Evolutionary conservation across 1,140 invertebrate species (phyloP).

Genomic region (Pseudomyrmex flavicornis): DNA sequence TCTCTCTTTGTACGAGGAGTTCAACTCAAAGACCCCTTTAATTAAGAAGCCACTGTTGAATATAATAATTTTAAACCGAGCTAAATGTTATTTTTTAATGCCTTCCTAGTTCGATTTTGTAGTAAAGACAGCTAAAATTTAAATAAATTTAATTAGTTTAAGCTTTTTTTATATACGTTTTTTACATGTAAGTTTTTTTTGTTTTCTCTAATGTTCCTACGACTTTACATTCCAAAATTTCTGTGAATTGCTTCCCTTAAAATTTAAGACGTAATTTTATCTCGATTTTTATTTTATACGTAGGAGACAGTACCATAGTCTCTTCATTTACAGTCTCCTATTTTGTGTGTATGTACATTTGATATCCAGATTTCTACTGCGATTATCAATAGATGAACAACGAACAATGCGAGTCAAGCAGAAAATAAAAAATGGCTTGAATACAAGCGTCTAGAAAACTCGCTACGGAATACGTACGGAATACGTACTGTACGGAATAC

Average conservation of each 20-base stretch:
- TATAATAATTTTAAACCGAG: too few species aligned
- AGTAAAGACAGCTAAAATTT: constrained; percentile 18
- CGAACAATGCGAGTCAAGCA: constrained; percentile 18
- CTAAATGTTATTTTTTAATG: too few species aligned
- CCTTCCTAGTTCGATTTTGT: neutral
- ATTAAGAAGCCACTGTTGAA: too few species aligned
- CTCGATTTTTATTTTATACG: constrained; percentile 1
- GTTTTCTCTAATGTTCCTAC: constrained; percentile 43
- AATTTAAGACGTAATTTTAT: too few species aligned
- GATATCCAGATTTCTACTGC: constrained; percentile 7
- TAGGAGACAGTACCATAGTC: neutral
- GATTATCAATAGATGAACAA: neutral
- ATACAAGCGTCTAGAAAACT: neutral
- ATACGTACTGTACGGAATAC: constrained; percentile 6
- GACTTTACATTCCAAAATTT: constrained; percentile 35
- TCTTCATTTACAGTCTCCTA: neutral
- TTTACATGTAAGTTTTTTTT: neutral
- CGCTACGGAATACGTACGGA: neutral
- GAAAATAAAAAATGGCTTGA: neutral
- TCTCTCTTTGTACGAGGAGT: neutral
- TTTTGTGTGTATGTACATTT: neutral
- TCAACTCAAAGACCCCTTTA: too few species aligned
- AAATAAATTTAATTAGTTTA: constrained; percentile 19
- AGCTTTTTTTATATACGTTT: constrained; percentile 16
- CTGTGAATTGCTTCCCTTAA: constrained; percentile 4